Percentiles rank a stretch among this genome's conserved stretches.
These are phyloP conservation scores for Macropus fuliginosus DNA, from an alignment of 2,797 vertebrate species.

Conservation along the genomic window DNA sequence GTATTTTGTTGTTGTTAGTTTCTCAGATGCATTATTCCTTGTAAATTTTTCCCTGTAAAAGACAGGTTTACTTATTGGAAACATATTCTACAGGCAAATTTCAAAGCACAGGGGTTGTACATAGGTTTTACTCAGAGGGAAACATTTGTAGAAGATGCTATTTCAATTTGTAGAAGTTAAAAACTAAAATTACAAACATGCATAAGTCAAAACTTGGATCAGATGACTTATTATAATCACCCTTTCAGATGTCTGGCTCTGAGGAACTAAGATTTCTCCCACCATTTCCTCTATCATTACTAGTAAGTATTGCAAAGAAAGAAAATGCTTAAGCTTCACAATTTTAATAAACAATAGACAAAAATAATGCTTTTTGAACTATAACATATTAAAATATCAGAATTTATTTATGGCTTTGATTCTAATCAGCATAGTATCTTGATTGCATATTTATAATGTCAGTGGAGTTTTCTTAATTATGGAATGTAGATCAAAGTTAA, in stretches of 20 bases:
- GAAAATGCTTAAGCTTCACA: neutral
- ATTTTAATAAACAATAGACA: neutral
- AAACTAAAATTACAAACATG: neutral
- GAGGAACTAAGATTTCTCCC: conserved; percentile 36
- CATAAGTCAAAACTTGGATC: conserved; percentile 19
- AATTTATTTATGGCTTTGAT: conserved; percentile 16
- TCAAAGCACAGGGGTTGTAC: conserved; percentile 17
- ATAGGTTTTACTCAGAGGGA: conserved; percentile 12
- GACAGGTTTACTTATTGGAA: neutral
- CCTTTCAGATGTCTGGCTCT: conserved; percentile 15
- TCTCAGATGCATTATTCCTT: neutral
- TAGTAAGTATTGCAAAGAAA: neutral
- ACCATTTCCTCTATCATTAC: neutral
- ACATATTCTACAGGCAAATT: neutral
- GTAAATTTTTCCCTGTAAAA: conserved; percentile 37
- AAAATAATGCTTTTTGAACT: neutral
- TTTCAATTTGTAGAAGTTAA: neutral
- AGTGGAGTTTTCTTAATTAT: neutral
- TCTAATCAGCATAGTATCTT: neutral
- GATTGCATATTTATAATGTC: conserved; percentile 24
- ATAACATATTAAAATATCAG: neutral
- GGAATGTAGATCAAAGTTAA: conserved; percentile 43
- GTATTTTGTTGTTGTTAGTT: neutral
- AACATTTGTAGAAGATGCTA: conserved; percentile 28
- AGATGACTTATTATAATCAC: neutral